phyloP scores from a whole-genome alignment of 2,888 invertebrate genomes.

The Tetragonisca angustula region DNA sequence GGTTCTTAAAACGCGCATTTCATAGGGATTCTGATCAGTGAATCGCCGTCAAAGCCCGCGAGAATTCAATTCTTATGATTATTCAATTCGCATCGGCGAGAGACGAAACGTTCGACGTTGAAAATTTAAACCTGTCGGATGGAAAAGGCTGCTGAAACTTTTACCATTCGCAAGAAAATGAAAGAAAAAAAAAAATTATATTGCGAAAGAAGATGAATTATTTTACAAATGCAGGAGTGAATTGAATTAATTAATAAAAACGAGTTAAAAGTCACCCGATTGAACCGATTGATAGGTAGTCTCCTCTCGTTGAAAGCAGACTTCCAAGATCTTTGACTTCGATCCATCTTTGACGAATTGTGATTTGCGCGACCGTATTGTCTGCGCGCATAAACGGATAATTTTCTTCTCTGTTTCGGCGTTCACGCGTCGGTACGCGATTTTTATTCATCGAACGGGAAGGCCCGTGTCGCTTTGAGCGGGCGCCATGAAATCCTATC shows the following conservation, averaged over 20 bases:
- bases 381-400: slow-evolving; percentile 53
- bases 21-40: not conserved
- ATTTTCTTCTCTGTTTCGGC: slow-evolving; percentile 49
- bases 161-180: too few relatives aligned
- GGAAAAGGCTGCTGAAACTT: not conserved
- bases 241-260: too few relatives aligned
- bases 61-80: slow-evolving; percentile 22
- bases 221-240: too few relatives aligned
- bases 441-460: slow-evolving; percentile 54
- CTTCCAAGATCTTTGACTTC: too few relatives aligned
- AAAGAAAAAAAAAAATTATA: too few relatives aligned
- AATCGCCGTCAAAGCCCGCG: not conserved
- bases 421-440: slow-evolving; percentile 47
- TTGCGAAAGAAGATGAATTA: too few relatives aligned
- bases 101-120: slow-evolving; percentile 15
- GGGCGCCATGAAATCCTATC: slow-evolving; percentile 55
- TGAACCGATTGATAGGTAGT: too few relatives aligned
- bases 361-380: slow-evolving; percentile 28
- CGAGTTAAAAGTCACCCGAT: not conserved
- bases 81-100: slow-evolving; percentile 14
- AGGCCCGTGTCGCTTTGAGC: slow-evolving; percentile 39
- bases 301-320: not conserved
- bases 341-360: not conserved
- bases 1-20: slow-evolving; percentile 36
- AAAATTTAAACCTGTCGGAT: not conserved